Evolutionary conservation across 2,797 vertebrate species (phyloP).

Genomic region (Apogon hyalosoma): DNA sequence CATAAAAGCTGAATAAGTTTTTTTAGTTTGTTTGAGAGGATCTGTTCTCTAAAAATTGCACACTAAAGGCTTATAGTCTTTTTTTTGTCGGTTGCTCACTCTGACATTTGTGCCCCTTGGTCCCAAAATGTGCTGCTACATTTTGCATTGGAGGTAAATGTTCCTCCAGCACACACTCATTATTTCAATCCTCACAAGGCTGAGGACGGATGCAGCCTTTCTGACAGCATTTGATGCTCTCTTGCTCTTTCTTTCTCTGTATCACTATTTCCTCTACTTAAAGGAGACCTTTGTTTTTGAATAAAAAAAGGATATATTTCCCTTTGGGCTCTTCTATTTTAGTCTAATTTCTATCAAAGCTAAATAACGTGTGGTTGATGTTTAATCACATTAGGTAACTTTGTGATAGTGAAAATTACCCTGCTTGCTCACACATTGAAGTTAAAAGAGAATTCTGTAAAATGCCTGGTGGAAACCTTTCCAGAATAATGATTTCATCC

Average conservation of each 20-base stretch:
- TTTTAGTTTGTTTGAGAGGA: background rate
- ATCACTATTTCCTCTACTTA: slow-evolving; percentile 47
- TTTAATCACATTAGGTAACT: slow-evolving; percentile 13
- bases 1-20: slow-evolving; percentile 3
- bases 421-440: background rate
- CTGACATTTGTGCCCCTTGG: slow-evolving; percentile 51
- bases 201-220: slow-evolving; percentile 65
- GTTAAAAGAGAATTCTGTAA: slow-evolving; percentile 24
- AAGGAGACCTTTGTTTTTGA: slow-evolving; percentile 43
- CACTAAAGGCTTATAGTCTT: slow-evolving; percentile 7
- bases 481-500: slow-evolving; percentile 37
- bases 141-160: slow-evolving; percentile 70
- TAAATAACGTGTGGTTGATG: slow-evolving; percentile 5
- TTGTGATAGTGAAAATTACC: slow-evolving; percentile 3
- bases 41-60: slow-evolving; percentile 21
- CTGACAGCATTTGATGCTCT: slow-evolving; percentile 72
- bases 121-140: slow-evolving; percentile 49
- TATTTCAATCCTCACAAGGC: slow-evolving; percentile 76
- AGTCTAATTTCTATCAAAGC: slow-evolving; percentile 7
- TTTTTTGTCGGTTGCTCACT: slow-evolving; percentile 19
- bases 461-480: slow-evolving; percentile 24
- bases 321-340: slow-evolving; percentile 12
- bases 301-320: slow-evolving; percentile 7
- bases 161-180: slow-evolving; percentile 72
- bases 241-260: slow-evolving; percentile 44